Evolutionary conservation across 2,888 invertebrate genomes (phyloP), one percentile per base, ranked within the genome.

Genomic region (Ochropacha duplaris): DNA sequence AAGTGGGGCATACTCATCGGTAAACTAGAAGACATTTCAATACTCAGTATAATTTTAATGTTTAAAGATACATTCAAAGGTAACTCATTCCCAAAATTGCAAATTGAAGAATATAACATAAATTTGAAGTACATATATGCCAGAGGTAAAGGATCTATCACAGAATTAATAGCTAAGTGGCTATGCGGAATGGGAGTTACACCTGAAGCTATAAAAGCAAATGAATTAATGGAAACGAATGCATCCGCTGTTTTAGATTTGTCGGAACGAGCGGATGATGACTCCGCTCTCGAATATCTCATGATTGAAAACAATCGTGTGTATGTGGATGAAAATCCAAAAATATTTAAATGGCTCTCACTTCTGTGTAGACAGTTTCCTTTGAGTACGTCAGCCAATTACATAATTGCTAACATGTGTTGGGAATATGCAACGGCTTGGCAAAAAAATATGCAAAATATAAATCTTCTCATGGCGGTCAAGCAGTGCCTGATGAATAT

Each of bases 351-450:
- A 66, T 94, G 95, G 78, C 78, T 96, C 2, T 93, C 94, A 26
- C 84, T 96, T 24, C 84, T 97, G 58, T 95, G 95, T 54, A 93
- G 94, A 50, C 96, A 97, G 76, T 98, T 98, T 81, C 98, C 98
- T 0, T 95, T 97, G 68, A 98, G 98, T 82, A 93, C 98, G 56
- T 95, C 96, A 57, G 94, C 96, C 0, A 96, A 96, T 73, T 95
- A 96, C 44, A 89, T 99, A 49, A 91, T 98, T 54, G 95, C 96
- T 14, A 97, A 98, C 81, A 96, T 98, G 94, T 95, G 96, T 66
- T 98, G 98, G 98, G 98, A 98, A 83, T 98, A 97, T 81, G 95
- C 97, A 56, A 94, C 96, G 66, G 94, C 95, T 55, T 99, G 98
- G 98, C 96, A 97, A 78, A 97, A 96, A 82, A 94, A 96, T 67